Evolutionary conservation across 2,113 vertebrate genomes (phyloP).

Genomic region (Halichoeres trimaculatus): DNA sequence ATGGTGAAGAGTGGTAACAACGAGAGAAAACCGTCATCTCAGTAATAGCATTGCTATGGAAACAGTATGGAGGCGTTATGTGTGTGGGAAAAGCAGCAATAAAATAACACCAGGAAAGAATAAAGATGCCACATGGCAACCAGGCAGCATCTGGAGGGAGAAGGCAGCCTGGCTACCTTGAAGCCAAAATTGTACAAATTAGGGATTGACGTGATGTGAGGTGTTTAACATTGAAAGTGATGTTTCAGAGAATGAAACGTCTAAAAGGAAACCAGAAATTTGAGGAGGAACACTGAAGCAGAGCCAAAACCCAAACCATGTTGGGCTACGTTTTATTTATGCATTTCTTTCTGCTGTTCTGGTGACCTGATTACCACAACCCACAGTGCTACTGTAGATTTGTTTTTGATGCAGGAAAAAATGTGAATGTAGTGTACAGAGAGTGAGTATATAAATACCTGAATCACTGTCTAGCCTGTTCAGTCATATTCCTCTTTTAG

Average conservation of each 20-base stretch:
- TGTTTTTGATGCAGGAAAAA: not conserved
- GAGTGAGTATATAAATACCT: too few relatives aligned
- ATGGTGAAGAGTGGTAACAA: conserved; percentile 73
- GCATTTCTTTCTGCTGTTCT: not conserved
- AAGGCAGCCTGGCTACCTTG: conserved; percentile 19
- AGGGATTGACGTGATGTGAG: not conserved
- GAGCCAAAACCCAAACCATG: not conserved
- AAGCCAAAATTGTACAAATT: not conserved
- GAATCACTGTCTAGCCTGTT: not conserved
- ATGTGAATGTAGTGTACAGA: not conserved
- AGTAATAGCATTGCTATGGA: conserved; percentile 79
- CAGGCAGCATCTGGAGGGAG: conserved; percentile 66
- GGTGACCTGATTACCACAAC: conserved; percentile 8
- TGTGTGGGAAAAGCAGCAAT: conserved; percentile 73
- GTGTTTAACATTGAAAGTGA: not conserved
- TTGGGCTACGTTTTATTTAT: not conserved
- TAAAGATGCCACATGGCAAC: conserved; percentile 66
- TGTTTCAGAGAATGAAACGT: not conserved
- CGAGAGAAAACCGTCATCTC: conserved; percentile 63
- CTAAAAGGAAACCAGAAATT: not conserved
- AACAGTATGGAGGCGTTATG: conserved; percentile 78
- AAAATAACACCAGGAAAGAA: conserved; percentile 66
- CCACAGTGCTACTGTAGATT: not conserved
- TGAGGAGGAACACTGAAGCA: not conserved
- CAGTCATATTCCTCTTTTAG: conserved; percentile 22